phyloP scores from a whole-genome alignment of 2,113 vertebrate species.

The Trichechus manatus region DNA sequence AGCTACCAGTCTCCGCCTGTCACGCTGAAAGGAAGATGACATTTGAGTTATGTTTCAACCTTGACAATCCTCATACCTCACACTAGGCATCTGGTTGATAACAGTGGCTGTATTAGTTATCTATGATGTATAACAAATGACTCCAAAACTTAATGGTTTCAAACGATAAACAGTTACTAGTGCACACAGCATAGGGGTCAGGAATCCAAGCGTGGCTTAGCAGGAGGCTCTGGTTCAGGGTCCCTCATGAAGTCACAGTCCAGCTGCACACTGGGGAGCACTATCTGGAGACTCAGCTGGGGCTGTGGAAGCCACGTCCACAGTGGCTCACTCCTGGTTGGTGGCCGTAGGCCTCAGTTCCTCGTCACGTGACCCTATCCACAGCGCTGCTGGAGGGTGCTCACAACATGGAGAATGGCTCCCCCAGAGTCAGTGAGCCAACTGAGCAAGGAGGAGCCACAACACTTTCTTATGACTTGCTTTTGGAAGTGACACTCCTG shows the following conservation, averaged over 20 bases:
- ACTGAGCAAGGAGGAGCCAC: too few species aligned
- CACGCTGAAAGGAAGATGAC: neutral
- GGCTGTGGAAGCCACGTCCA: neutral
- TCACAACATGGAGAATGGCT: too few species aligned
- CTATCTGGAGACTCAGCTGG: neutral
- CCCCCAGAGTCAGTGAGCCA: too few species aligned
- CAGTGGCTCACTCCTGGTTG: accelerated
- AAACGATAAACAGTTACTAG: neutral
- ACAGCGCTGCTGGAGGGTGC: neutral
- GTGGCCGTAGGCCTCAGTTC: too few species aligned
- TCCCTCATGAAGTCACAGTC: neutral
- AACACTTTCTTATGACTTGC: neutral
- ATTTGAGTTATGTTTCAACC: neutral
- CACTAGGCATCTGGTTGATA: accelerated
- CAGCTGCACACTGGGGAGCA: neutral
- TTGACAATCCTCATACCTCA: neutral
- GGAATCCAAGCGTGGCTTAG: neutral
- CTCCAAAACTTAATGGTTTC: neutral
- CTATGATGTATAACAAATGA: accelerated
- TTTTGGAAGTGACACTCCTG: neutral
- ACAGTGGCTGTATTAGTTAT: neutral
- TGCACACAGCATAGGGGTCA: neutral
- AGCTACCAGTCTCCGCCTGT: neutral
- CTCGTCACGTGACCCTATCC: neutral
- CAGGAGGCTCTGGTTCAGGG: neutral